These are phyloP conservation scores for Melanerpes aurifrons DNA, from an alignment of 2,113 vertebrate species.

Conservation along the genomic window DNA sequence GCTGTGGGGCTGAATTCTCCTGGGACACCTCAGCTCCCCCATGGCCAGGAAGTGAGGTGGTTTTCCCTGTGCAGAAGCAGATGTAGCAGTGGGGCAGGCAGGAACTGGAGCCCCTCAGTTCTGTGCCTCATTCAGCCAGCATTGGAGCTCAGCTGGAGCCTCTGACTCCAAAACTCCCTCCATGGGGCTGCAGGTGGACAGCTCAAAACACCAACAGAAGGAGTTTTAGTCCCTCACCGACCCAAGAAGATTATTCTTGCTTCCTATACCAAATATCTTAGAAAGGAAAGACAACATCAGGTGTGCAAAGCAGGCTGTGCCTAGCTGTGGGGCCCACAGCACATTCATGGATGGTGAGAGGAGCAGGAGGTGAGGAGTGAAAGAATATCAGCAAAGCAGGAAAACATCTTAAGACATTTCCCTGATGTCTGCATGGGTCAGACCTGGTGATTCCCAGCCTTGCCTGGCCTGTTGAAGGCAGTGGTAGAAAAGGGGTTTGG, in stretches of 20 bases:
- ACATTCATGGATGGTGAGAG: accelerated
- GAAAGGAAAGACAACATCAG: neutral
- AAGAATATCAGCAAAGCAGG: neutral
- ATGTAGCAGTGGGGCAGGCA: neutral
- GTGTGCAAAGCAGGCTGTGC: neutral
- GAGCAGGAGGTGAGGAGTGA: neutral
- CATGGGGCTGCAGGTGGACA: neutral
- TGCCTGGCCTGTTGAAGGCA: neutral
- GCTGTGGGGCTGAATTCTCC: neutral
- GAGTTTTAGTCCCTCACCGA: neutral
- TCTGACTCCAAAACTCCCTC: accelerated
- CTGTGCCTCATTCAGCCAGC: neutral
- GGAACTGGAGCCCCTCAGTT: accelerated
- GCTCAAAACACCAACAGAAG: neutral
- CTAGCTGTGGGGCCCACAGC: neutral
- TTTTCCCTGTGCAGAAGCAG: neutral
- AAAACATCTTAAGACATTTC: neutral
- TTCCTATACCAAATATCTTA: neutral
- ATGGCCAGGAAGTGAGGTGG: neutral
- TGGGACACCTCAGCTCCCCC: neutral
- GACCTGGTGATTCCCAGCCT: neutral
- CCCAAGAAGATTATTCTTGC: neutral
- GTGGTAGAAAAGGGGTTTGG: neutral
- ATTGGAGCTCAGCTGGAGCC: neutral
- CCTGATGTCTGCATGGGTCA: neutral